Base-by-base conservation (phyloP, 2,113 vertebrate genomes). In the Athene cunicularia region DNA sequence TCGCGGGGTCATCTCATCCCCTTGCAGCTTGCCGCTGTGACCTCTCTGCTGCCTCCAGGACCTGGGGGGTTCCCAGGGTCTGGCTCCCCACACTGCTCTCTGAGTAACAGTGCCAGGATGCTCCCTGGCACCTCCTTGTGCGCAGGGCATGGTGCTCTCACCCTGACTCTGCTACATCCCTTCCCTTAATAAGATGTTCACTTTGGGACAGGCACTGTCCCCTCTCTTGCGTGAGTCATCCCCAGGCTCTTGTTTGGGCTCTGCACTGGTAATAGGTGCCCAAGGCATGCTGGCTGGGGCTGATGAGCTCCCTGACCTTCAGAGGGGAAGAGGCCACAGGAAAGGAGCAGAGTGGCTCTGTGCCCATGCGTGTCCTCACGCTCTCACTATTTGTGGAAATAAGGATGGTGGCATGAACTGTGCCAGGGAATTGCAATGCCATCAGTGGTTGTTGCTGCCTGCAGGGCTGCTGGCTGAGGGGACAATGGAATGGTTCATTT, bases 341-440 rank as follows among this genome's bases (percentile, higher is more conserved):
- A 26, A 56, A 56, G 60, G 33, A 49, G 14, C 27, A 53, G 58
- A 41, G 24, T 1, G 26, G 11, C 24, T 56, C 59, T 15, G 70
- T 59, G 50, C 8, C 41, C 7, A 0, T 0, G 1, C 17, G 19
- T 30, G 56, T 56, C 21, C 53, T 75, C 39, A 1, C 14, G 43
- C 24, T 74, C 24, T 80, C 12, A 8, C 22, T 24, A 3, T 11
- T 18, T 21, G 23, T 21, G 58, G 43, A 45, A 39, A 47, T 2
- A 64, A 28, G 18, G 13, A 27, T 23, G 17, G 75, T 19, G 59
- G 22, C n/a, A 39, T 1, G 72, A 80, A 2, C 18, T 32, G 39
- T 55, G 39, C 41, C 0, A 0, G 21, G 47, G 32, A 30, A 39
- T 11, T 35, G 47, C 37, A 35, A 32, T 8, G 28, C 58, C n/a